phyloP scores from a whole-genome alignment of 1,140 invertebrate species.

The Laodelphax striatellus region DNA sequence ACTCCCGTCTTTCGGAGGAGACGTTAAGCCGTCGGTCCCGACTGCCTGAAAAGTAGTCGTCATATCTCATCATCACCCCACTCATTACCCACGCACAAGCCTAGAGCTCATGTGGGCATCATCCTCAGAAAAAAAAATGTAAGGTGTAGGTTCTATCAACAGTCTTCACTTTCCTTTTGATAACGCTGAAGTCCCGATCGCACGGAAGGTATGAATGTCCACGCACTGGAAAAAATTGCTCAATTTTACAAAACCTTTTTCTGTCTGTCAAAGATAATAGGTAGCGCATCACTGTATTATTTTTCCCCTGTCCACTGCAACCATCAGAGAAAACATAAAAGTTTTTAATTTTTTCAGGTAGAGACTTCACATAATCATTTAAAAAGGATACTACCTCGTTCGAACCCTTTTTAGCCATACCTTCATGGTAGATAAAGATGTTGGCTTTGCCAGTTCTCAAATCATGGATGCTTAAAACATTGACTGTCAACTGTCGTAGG shows the following conservation, averaged over 20 bases:
- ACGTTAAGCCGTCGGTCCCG: no score
- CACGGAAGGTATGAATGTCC: conserved; percentile 17
- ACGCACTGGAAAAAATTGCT: conserved; percentile 13
- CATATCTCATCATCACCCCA: no score
- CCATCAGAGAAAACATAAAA: conserved; percentile 15
- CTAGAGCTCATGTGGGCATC: no score
- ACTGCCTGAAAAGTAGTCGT: no score
- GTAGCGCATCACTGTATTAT: conserved; percentile 13
- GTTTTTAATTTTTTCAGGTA: conserved; percentile 5
- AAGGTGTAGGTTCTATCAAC: conserved; percentile 8
- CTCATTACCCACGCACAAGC: no score
- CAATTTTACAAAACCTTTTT: conserved; percentile 11
- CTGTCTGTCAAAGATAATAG: conserved; percentile 8
- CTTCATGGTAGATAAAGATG: conserved; percentile 12
- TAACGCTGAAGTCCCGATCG: conserved; percentile 17
- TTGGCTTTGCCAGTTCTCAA: background rate
- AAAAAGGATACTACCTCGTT: conserved; percentile 16
- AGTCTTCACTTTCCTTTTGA: conserved; percentile 10
- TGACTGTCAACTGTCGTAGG: no score
- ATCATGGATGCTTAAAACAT: background rate
- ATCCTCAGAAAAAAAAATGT: no score
- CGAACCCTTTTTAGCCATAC: conserved; percentile 6
- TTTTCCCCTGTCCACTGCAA: conserved; percentile 13
- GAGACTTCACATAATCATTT: conserved; percentile 7
- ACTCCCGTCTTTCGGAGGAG: no score